phyloP scores from a whole-genome alignment of 2,113 vertebrate genomes.

The Urocynchramus pylzowi region DNA sequence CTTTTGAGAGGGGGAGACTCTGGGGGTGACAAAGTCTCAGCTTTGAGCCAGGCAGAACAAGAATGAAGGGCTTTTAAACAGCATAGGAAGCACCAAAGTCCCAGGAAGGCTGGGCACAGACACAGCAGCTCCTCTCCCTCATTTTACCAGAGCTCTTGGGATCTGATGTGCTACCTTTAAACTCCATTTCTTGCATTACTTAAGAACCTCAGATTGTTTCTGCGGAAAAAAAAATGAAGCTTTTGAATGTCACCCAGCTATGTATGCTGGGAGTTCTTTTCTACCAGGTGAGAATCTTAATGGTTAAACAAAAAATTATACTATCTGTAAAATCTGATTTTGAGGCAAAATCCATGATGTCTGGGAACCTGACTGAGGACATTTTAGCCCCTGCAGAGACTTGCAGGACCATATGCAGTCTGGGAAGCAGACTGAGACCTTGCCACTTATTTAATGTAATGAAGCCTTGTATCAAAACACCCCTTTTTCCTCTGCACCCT shows the following conservation, averaged over 20 bases:
- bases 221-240: neutral
- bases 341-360: neutral
- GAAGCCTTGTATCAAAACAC: neutral
- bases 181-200: neutral
- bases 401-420: neutral
- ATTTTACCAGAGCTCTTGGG: rapidly evolving
- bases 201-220: neutral
- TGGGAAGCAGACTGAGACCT: neutral
- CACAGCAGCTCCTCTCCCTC: neutral
- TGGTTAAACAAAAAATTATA: neutral
- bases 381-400: neutral
- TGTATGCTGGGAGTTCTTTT: neutral
- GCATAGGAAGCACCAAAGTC: rapidly evolving
- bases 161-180: neutral
- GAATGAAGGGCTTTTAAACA: neutral
- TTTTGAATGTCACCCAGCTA: neutral
- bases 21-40: neutral
- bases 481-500: neutral
- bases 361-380: neutral
- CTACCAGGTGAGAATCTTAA: neutral
- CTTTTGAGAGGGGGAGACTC: neutral
- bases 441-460: neutral
- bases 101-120: neutral
- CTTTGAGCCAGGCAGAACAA: neutral
- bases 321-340: neutral